phyloP scores from a whole-genome alignment of 1,140 invertebrate species.

The Drosophila triauraria region DNA sequence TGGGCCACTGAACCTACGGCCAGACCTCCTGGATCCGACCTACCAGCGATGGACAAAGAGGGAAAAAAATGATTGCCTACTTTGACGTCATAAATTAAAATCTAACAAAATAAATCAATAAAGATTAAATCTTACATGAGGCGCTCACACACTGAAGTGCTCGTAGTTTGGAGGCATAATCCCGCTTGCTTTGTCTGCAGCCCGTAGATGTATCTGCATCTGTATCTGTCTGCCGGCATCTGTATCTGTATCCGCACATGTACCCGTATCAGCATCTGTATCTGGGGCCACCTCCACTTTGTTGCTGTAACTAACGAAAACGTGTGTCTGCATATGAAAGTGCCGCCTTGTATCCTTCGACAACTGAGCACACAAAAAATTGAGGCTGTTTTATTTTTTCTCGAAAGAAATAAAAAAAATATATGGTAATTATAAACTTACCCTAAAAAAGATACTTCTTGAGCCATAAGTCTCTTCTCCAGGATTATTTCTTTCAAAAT shows the following conservation, averaged over 20 bases:
- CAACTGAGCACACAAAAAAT: slow-evolving; percentile 1
- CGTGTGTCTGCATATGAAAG: slow-evolving; percentile 76
- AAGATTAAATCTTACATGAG: slow-evolving; percentile 80
- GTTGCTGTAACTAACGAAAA: slow-evolving; percentile 72
- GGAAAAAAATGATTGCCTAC: slow-evolving; percentile 76
- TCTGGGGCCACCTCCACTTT: slow-evolving; percentile 60
- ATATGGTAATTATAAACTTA: too few relatives aligned
- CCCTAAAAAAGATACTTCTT: too few relatives aligned
- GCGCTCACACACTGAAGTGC: slow-evolving; percentile 39
- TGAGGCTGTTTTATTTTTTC: not conserved
- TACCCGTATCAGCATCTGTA: slow-evolving; percentile 52
- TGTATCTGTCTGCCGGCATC: slow-evolving; percentile 36
- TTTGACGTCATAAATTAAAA: slow-evolving; percentile 81
- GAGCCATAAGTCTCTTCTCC: too few relatives aligned
- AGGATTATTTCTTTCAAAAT: too few relatives aligned
- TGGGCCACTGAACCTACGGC: slow-evolving; percentile 30
- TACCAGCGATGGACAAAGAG: slow-evolving; percentile 7
- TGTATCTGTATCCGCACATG: slow-evolving; percentile 34
- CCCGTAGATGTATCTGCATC: slow-evolving; percentile 16
- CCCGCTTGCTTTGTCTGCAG: slow-evolving; percentile 62
- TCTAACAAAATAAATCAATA: slow-evolving; percentile 84
- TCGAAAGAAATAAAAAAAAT: too few relatives aligned
- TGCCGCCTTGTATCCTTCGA: slow-evolving; percentile 53
- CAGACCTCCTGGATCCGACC: not conserved
- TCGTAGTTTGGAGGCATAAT: slow-evolving; percentile 66